Percentiles rank a stretch among this genome's conserved stretches.
Conservation (phyloP, 1,140 invertebrate genomes). For the Bombyx mori region ASM3026992v2 NC_085108.1:1983001-1983500, state of each 20-base stretch:
- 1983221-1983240: constrained; percentile 3
- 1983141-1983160: constrained; percentile 2
- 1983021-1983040: too few relatives aligned
- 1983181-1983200: not conserved
- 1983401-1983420: constrained; percentile 4
- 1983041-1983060: too few relatives aligned
- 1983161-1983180: constrained; percentile 4
- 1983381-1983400: constrained; percentile 1
- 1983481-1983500: too few relatives aligned
- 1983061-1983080: too few relatives aligned
- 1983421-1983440: too few relatives aligned
- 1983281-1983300: constrained; percentile 4
- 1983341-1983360: constrained; percentile 10
- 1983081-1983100: too few relatives aligned
- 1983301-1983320: constrained; percentile 6
- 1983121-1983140: too few relatives aligned
- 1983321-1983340: constrained; percentile 18
- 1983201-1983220: not conserved
- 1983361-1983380: not conserved
- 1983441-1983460: too few relatives aligned
- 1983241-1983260: constrained; percentile 8
- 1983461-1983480: too few relatives aligned
- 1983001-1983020: too few relatives aligned
- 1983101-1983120: too few relatives aligned
- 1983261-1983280: constrained; percentile 14